Evolutionary conservation across 2,797 vertebrate genomes (phyloP), one percentile per base, ranked within the genome.

Genomic region (Manis crassicaudata): DNA sequence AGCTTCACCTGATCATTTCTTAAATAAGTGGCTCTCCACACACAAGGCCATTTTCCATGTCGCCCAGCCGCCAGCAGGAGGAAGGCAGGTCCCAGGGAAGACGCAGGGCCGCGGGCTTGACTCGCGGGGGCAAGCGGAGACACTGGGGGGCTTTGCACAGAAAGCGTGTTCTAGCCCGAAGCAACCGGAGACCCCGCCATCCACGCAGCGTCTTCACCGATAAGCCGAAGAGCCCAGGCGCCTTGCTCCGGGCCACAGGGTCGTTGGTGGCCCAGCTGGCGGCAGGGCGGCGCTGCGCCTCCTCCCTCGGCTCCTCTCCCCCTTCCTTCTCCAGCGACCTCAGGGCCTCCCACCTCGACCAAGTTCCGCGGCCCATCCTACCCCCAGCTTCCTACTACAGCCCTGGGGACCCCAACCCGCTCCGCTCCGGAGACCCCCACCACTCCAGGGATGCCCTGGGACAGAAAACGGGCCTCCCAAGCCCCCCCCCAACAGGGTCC

Each of bases 291-390:
- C 43, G 43, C 43, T 46, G 43, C 46, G 12, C 46, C 46, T 46
- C 72, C 7, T 65, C 20, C 35, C 17, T 7, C 35, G 12, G 11
- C 20, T 46, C 27, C 2, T n/a, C 58, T 43, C 27, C 56, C 37
- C 16, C 62, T 54, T 35, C 13, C 27, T 27, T 4, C 13, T 32
- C 7, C 25, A 80, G 10, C 37, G 40, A 9, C 56, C 37, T 32
- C 23, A 17, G 32, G 29, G 56, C 65, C 17, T 25, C 12, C 6
- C 27, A 16, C 6, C 16, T 21, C 18, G 0, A 17, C 3, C 52
- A 16, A n/a, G 18, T 3, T 12, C 50, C 0, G 3, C 0, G 29
- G n/a, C 14, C 17, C 5, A 1, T 1, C 17, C 3, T 43, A 5
- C 25, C n/a, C n/a, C 52, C 20, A 35, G 6, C 6, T 17, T 7